These are phyloP conservation scores for Bostrychus sinensis DNA, from an alignment of 2,113 vertebrate species.

Conservation along the genomic window DNA sequence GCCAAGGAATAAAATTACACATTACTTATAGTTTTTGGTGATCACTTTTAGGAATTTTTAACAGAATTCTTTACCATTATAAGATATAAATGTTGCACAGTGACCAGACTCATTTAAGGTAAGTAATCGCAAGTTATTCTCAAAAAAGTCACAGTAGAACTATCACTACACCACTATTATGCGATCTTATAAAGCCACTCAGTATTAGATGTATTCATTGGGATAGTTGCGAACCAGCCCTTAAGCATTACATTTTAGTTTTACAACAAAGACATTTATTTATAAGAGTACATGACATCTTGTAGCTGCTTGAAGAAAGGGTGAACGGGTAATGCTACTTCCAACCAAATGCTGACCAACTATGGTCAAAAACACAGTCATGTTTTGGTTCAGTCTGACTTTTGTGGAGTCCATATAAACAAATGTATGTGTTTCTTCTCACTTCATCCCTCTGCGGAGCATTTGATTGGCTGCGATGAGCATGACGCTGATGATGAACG, in stretches of 20 bases:
- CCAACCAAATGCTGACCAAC: neutral
- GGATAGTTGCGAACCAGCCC: neutral
- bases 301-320: neutral
- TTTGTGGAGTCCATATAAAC: conserved; percentile 8
- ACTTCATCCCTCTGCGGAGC: conserved; percentile 98
- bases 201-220: neutral
- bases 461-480: conserved; percentile 98
- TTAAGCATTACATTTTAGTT: neutral
- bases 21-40: too few relatives aligned
- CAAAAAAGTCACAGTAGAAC: too few relatives aligned
- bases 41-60: too few relatives aligned
- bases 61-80: too few relatives aligned
- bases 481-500: conserved; percentile 99
- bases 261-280: neutral
- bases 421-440: conserved; percentile 40
- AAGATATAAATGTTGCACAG: too few relatives aligned
- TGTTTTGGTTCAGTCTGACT: conserved; percentile 45
- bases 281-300: neutral
- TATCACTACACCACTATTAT: neutral
- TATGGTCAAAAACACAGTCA: conserved; percentile 6
- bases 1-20: too few relatives aligned
- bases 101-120: too few relatives aligned
- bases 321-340: neutral
- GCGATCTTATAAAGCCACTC: neutral
- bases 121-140: too few relatives aligned